Percentiles rank a stretch among this genome's conserved stretches.
Evolutionary conservation across 2,888 invertebrate species (phyloP).

Genomic region (Thysanoteuthis rhombus): DNA sequence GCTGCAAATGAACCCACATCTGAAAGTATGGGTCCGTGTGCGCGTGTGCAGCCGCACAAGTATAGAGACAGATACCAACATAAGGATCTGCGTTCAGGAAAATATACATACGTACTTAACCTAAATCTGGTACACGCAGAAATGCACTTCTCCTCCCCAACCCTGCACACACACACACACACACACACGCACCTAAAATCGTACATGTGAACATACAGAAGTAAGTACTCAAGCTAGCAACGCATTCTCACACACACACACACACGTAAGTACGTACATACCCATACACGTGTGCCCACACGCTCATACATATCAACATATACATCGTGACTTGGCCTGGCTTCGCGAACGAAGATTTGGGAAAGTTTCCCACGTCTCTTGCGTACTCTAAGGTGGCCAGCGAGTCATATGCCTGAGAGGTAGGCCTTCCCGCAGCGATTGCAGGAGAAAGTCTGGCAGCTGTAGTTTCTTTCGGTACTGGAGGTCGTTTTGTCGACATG

Average conservation of each 20-base stretch:
- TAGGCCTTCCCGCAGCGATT: too few relatives aligned
- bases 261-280: not conserved
- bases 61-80: not conserved
- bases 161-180: too few relatives aligned
- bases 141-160: not conserved
- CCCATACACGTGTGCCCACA: not conserved
- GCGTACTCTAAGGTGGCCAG: too few relatives aligned
- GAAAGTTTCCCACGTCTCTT: too few relatives aligned
- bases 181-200: too few relatives aligned
- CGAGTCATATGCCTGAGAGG: too few relatives aligned
- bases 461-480: too few relatives aligned
- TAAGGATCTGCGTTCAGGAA: not conserved
- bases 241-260: not conserved
- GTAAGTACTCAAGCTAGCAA: not conserved
- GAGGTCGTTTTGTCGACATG: too few relatives aligned
- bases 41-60: not conserved
- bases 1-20: not conserved
- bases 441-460: too few relatives aligned
- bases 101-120: not conserved
- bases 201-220: not conserved
- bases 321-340: too few relatives aligned
- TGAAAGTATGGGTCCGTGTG: not conserved
- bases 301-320: too few relatives aligned
- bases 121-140: not conserved
- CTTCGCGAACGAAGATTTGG: too few relatives aligned